These are phyloP conservation scores for Charadrius vociferus DNA, from an alignment of 2,113 vertebrate genomes.

Conservation along the genomic window DNA sequence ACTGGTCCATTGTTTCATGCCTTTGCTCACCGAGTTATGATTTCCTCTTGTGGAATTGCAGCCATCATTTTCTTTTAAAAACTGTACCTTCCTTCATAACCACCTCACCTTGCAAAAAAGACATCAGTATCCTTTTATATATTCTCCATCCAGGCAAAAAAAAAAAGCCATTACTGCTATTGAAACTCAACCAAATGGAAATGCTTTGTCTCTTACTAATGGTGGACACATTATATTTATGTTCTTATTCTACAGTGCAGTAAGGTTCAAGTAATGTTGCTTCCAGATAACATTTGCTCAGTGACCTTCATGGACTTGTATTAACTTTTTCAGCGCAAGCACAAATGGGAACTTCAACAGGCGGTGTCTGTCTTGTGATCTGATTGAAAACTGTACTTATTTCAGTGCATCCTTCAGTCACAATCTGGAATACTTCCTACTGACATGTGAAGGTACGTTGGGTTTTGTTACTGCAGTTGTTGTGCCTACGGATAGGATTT, in stretches of 20 bases:
- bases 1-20: background rate
- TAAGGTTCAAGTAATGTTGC: slow-evolving; percentile 1
- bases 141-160: background rate
- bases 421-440: slow-evolving; percentile 85
- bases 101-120: slow-evolving; percentile 7
- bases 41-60: background rate
- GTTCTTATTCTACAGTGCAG: background rate
- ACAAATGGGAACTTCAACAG: slow-evolving; percentile 91
- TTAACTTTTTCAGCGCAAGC: slow-evolving; percentile 81
- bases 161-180: background rate
- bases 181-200: slow-evolving; percentile 49
- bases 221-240: slow-evolving; percentile 24
- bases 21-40: background rate
- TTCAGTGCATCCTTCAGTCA: slow-evolving; percentile 89
- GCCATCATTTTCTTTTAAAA: slow-evolving; percentile 1
- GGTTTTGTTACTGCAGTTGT: background rate
- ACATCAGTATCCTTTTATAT: background rate
- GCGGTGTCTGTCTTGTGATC: slow-evolving; percentile 89
- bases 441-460: slow-evolving; percentile 88
- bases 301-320: background rate
- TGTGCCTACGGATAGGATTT: background rate
- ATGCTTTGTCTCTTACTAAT: slow-evolving; percentile 23
- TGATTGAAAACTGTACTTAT: slow-evolving; percentile 88
- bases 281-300: background rate
- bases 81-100: background rate